Evolutionary conservation across 1,140 invertebrate genomes (phyloP).

Genomic region (Drosophila saltans): DNA sequence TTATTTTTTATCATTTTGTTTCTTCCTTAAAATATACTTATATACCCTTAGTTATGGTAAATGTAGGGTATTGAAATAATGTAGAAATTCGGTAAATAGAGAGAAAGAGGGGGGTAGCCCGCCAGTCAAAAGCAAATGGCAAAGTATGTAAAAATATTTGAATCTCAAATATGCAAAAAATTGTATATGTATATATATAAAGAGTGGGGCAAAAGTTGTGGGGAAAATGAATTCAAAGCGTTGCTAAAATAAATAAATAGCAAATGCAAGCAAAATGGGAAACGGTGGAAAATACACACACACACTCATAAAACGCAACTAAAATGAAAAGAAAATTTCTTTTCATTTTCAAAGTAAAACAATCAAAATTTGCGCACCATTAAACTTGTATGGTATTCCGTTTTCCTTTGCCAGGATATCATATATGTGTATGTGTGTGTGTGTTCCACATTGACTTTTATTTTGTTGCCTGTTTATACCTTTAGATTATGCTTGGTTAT

Average conservation of each 20-base stretch:
- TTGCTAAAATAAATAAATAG: constrained; percentile 59
- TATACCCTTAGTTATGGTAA: background rate
- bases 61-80: constrained; percentile 2
- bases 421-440: constrained; percentile 13
- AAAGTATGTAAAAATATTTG: constrained; percentile 44
- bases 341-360: constrained; percentile 61
- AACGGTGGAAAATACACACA: constrained; percentile 7
- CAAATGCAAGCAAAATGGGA: constrained; percentile 52
- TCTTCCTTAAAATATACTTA: too few species aligned
- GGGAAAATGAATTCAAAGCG: constrained; percentile 56
- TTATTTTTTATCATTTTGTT: too few species aligned
- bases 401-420: constrained; percentile 27
- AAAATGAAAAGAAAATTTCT: constrained; percentile 33
- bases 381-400: constrained; percentile 68
- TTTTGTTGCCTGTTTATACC: constrained; percentile 8
- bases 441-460: constrained; percentile 16
- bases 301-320: constrained; percentile 3
- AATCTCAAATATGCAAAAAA: constrained; percentile 75
- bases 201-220: background rate
- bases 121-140: constrained; percentile 44
- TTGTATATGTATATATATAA: constrained; percentile 17
- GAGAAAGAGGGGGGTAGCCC: constrained; percentile 27
- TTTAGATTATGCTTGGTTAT: constrained; percentile 24
- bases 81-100: constrained; percentile 3
- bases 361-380: constrained; percentile 78